Evolutionary conservation across 2,888 invertebrate species (phyloP).

Genomic region (Drosophila greeni): DNA sequence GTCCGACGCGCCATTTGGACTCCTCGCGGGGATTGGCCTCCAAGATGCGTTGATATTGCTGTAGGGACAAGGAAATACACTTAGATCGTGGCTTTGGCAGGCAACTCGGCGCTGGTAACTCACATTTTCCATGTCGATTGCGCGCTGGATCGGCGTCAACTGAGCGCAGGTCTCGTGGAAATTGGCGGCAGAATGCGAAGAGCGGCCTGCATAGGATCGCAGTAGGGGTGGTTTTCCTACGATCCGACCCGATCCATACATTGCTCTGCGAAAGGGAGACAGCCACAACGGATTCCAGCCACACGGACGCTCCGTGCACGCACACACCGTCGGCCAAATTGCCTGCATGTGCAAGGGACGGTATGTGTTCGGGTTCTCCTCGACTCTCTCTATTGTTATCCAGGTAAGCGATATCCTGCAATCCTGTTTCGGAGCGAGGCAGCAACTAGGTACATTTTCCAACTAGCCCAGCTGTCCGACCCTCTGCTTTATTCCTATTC

Average conservation of each 20-base stretch:
- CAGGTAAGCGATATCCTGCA: constrained; percentile 30
- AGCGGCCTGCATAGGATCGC: constrained; percentile 20
- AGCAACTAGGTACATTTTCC: constrained; percentile 25
- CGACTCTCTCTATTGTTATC: constrained; percentile 6
- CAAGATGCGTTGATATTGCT: constrained; percentile 39
- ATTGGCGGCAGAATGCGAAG: constrained; percentile 67
- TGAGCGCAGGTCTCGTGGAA: constrained; percentile 32
- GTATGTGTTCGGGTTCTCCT: neutral
- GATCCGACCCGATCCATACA: constrained; percentile 5
- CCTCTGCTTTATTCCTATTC: constrained; percentile 10
- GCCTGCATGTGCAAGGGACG: constrained; percentile 16
- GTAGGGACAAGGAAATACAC: neutral
- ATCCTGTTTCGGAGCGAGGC: constrained; percentile 9
- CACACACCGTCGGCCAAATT: constrained; percentile 2
- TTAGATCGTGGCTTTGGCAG: neutral
- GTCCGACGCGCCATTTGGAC: neutral
- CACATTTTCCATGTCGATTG: constrained; percentile 53
- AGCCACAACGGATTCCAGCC: constrained; percentile 55
- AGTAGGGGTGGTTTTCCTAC: constrained; percentile 53
- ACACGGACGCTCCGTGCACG: constrained; percentile 55
- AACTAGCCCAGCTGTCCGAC: constrained; percentile 36
- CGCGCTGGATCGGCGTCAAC: constrained; percentile 46
- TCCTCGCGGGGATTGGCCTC: constrained; percentile 26
- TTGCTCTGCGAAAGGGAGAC: constrained; percentile 6
- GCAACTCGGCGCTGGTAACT: constrained; percentile 13